Conservation (phyloP, 2,888 invertebrate genomes). For the Calameuta filiformis region DNA sequence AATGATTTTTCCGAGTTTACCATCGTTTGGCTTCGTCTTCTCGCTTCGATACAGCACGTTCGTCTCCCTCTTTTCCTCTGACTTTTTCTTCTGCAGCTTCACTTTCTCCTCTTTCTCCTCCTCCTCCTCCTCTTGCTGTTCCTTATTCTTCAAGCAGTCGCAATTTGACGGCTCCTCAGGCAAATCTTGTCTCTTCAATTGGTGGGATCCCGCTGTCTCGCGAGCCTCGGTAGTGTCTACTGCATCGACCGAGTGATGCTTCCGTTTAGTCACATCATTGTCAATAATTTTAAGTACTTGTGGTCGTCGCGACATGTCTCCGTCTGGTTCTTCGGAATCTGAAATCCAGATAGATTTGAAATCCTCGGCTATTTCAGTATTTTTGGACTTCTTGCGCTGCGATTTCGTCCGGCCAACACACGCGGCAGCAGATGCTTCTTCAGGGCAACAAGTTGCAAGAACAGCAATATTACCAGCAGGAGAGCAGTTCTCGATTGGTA, state of each 20-base stretch:
- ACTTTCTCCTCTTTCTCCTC: slow-evolving; percentile 14
- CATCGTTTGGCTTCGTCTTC: slow-evolving; percentile 36
- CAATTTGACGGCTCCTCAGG: neutral
- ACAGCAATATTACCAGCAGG: neutral
- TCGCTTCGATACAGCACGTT: slow-evolving; percentile 23
- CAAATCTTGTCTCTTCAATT: too few relatives aligned
- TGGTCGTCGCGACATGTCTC: slow-evolving; percentile 62
- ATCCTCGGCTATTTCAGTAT: slow-evolving; percentile 49
- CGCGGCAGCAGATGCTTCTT: slow-evolving; percentile 14
- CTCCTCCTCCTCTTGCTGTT: slow-evolving; percentile 15
- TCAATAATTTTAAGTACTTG: slow-evolving; percentile 61
- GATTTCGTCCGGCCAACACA: too few relatives aligned
- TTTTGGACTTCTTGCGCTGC: too few relatives aligned
- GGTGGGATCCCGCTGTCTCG: slow-evolving; percentile 17
- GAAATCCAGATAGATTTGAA: slow-evolving; percentile 56
- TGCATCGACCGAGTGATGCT: slow-evolving; percentile 22
- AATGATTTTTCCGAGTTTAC: slow-evolving; percentile 57
- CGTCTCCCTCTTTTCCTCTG: slow-evolving; percentile 33
- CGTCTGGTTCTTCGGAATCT: slow-evolving; percentile 47
- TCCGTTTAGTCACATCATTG: slow-evolving; percentile 55
- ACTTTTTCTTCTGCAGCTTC: slow-evolving; percentile 23
- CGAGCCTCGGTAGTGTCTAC: slow-evolving; percentile 31
- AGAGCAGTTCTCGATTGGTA: neutral
- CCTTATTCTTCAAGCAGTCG: slow-evolving; percentile 4
- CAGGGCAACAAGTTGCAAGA: neutral